phyloP scores from a whole-genome alignment of 2,888 invertebrate species.

The Stenodema calcarata region DNA sequence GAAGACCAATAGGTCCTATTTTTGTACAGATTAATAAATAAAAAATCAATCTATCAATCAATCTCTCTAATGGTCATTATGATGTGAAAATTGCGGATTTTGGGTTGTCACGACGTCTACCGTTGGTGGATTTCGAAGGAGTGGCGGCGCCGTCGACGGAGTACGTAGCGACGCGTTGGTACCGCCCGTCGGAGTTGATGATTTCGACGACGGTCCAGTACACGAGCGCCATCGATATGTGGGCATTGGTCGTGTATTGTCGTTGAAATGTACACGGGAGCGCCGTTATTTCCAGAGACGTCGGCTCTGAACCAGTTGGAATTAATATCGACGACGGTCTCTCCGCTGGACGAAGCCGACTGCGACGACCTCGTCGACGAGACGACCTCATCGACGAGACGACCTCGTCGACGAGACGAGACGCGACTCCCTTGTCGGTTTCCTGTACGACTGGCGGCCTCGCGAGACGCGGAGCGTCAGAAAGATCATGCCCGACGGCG shows the following conservation, averaged over 20 bases:
- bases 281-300: constrained; percentile 93
- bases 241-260: constrained; percentile 97
- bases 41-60: too few species aligned
- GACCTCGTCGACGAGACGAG: constrained; percentile 75
- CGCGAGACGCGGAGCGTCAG: neutral
- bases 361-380: constrained; percentile 75
- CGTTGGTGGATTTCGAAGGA: constrained; percentile 59
- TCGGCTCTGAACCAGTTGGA: constrained; percentile 97
- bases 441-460: constrained; percentile 36
- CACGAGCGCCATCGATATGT: constrained; percentile 98
- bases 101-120: constrained; percentile 90
- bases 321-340: constrained; percentile 83
- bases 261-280: constrained; percentile 93
- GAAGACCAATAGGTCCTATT: too few species aligned
- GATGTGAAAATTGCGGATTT: constrained; percentile 94
- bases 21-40: too few species aligned
- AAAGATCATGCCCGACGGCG: constrained; percentile 7
- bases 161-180: constrained; percentile 98
- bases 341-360: constrained; percentile 59
- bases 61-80: constrained; percentile 93
- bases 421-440: constrained; percentile 11
- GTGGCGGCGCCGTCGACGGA: constrained; percentile 87
- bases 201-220: constrained; percentile 69
- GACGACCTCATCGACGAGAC: too few species aligned
- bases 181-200: constrained; percentile 60